Evolutionary conservation across 2,113 vertebrate species (phyloP), one percentile per base, ranked within the genome.

Genomic region (Prochilodus magdalenae): DNA sequence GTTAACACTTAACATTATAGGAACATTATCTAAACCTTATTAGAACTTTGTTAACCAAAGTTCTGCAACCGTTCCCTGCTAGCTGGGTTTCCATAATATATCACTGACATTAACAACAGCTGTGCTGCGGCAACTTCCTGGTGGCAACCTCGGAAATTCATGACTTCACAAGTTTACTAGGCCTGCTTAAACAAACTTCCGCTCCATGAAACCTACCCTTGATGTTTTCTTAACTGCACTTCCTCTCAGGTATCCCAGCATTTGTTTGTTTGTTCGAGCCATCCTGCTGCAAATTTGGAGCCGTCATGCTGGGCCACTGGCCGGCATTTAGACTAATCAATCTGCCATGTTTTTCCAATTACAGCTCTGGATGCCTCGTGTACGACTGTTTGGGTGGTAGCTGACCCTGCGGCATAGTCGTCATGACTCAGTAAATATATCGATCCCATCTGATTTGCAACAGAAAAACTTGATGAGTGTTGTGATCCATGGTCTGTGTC

Each of bases 391-490:
- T 79, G 33, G 6, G 7, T 49, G 26, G 49, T 65, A 62, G n/a
- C 63, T 30, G 62, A 51, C 5, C 49, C 18, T n/a, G 60, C 18
- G 12, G 59, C 36, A 71, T 5, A 53, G 72, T 18, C 33, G n/a
- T 69, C 30, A 30, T 60, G n/a, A 74, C 79, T 62, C 77, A 73
- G 57, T 80, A 75, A 76, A 73, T 72, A 51, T 47, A 82, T 77
- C 77, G 74, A 72, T 77, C 55, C 51, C 57, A 24, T 60, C 36
- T 76, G 73, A 76, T 82, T 82, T 69, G 63, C 73, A 82, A 65
- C 71, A 81, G 1, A 29, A 81, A 76, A 70, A 59, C 24, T 70
- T 70, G 49, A 63, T 62, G 62, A 63, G 36, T 55, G 59, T 5
- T 47, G 29, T 71, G 77, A 83, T 77, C 57, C 55, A 26, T 83